Conservation (phyloP, 2,113 vertebrate genomes). For the Ginglymostoma cirratum region DNA sequence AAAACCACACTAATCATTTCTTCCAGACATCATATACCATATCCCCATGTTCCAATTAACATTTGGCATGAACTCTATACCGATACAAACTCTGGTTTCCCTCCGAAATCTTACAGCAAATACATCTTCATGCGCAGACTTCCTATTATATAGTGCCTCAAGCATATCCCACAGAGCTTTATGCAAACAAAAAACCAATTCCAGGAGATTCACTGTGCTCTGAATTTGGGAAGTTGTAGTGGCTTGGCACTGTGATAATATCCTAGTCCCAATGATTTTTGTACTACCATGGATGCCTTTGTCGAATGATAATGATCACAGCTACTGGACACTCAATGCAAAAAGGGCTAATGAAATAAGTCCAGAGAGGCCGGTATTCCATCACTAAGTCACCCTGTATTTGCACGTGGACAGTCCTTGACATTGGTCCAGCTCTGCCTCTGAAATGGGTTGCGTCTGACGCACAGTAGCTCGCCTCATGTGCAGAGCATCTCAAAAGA, state of each 20-base stretch:
- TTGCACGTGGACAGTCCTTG: no score
- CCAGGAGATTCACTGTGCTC: background rate
- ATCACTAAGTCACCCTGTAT: no score
- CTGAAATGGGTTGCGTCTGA: no score
- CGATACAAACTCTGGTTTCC: background rate
- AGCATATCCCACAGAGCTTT: background rate
- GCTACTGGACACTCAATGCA: no score
- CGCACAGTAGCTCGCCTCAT: no score
- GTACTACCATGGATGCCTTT: background rate
- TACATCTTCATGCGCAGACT: background rate
- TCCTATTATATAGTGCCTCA: background rate
- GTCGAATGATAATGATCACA: background rate
- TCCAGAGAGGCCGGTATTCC: no score
- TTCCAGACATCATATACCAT: background rate
- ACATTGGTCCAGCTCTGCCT: no score
- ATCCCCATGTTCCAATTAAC: background rate
- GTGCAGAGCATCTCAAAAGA: no score
- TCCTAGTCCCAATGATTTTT: background rate
- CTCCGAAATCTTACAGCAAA: background rate
- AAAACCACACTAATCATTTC: background rate
- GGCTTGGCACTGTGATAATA: background rate
- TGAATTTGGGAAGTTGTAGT: background rate
- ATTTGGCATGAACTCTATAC: background rate
- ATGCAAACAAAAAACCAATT: background rate
- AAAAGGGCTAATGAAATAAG: no score